Evolutionary conservation across 2,888 invertebrate species (phyloP).

Genomic region (Drosophila antonietae): DNA sequence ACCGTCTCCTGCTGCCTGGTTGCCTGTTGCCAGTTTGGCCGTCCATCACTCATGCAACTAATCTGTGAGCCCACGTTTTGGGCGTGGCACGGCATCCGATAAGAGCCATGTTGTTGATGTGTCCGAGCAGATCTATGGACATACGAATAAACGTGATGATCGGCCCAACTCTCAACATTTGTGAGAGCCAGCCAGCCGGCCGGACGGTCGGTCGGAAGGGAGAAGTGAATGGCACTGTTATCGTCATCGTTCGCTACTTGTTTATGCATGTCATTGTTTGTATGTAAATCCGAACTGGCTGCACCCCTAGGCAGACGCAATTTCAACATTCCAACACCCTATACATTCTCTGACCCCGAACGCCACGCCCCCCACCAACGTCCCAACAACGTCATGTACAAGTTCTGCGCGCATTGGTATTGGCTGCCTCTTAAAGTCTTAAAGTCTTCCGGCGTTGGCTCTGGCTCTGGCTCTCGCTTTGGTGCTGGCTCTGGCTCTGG

Average conservation of each 20-base stretch:
- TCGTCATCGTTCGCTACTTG: conserved; percentile 50
- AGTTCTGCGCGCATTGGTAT: conserved; percentile 25
- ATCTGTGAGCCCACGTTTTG: conserved; percentile 36
- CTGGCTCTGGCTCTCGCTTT: conserved; percentile 23
- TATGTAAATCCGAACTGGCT: conserved; percentile 67
- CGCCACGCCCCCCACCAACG: background rate
- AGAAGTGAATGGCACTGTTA: conserved; percentile 25
- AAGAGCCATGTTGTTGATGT: conserved; percentile 58
- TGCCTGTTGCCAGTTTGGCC: conserved; percentile 20
- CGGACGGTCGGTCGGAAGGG: background rate
- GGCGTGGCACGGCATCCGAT: conserved; percentile 40
- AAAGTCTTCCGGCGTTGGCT: conserved; percentile 36
- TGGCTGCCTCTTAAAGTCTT: conserved; percentile 40
- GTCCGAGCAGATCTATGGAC: conserved; percentile 43
- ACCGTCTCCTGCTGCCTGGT: background rate
- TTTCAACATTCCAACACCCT: conserved; percentile 14
- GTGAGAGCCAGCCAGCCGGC: background rate
- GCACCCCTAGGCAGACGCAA: conserved; percentile 13
- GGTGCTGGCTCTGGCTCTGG: conserved; percentile 7
- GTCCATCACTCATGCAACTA: conserved; percentile 56
- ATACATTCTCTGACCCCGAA: no score
- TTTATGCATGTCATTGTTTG: conserved; percentile 78
- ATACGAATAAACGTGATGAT: conserved; percentile 38
- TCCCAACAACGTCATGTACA: conserved; percentile 8
- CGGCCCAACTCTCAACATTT: background rate